Evolutionary conservation across 1,140 invertebrate genomes (phyloP).

Genomic region (Drosophila orosa): DNA sequence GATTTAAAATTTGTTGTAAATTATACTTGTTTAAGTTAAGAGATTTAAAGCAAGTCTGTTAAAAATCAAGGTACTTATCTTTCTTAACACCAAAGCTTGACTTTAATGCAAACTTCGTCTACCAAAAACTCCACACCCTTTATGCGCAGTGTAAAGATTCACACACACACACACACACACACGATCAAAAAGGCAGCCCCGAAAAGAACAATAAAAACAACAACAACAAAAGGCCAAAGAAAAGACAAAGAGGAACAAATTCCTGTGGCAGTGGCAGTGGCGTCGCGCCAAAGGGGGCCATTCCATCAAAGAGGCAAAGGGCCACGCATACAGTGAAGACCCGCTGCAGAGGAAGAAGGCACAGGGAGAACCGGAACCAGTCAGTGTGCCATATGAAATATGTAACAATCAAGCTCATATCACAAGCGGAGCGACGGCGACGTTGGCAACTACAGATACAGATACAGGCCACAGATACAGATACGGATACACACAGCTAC

Average conservation of each 20-base stretch:
- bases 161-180: constrained; percentile 45
- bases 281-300: constrained; percentile 3
- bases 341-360: constrained; percentile 11
- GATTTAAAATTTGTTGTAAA: background rate
- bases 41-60: too few species aligned
- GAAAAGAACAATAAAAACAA: constrained; percentile 54
- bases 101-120: background rate
- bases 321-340: constrained; percentile 28
- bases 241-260: constrained; percentile 47
- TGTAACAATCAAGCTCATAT: constrained; percentile 66
- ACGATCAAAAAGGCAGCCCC: constrained; percentile 63
- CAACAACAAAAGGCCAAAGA: constrained; percentile 59
- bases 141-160: constrained; percentile 63
- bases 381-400: constrained; percentile 75
- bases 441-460: constrained; percentile 50
- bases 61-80: background rate
- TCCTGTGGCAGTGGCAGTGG: constrained; percentile 51
- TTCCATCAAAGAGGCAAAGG: background rate
- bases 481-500: constrained; percentile 23
- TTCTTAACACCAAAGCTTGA: background rate
- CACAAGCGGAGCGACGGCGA: constrained; percentile 42
- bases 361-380: constrained; percentile 47
- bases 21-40: background rate
- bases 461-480: constrained; percentile 26
- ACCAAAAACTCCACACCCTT: constrained; percentile 23